Base-by-base conservation (phyloP, 2,888 invertebrate genomes). In the Dendrolimus houi region DNA sequence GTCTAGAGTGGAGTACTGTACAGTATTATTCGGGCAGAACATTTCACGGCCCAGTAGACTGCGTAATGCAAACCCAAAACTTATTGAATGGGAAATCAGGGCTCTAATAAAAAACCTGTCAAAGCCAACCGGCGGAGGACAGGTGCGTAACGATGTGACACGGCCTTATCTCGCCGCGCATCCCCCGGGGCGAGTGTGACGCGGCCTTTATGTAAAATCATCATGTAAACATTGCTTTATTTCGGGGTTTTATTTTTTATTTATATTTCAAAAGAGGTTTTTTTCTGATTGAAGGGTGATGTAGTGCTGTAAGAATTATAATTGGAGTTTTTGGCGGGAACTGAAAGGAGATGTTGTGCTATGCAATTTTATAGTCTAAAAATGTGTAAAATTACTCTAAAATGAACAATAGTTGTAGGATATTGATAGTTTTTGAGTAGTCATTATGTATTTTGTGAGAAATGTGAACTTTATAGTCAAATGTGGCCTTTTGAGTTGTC, bases 41-140 rank as follows among this genome's bases (percentile, higher is more conserved):
- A 86, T 86, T 85, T 82, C 81, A 82, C 83, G 81, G 80, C 64
- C 71, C 84, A 81, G 78, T 75, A 70, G 71, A 71, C 81, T 70
- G 72, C 68, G 80, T 84, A 84, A 85, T 81, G 77, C 72, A 79
- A 78, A 75, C 75, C 81, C 77, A 65, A 77, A 86, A 85, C 80
- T 87, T 85, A 83, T 84, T 84, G 81, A 86, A 85, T 83, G 77
- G 85, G 79, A 77, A 80, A 81, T 76, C 75, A 77, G 78, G 81
- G 75, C 82, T 83, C 85, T 84, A 86, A 87, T 87, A 86, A 85
- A 85, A 83, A 79, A 83, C 68, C 83, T 87, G 87, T 87, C 87
- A 86, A 79, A 78, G 76, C 77, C 86, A 85, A 78, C 65, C 72
- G 69, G 69, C 71, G 69, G 59, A 65, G 71, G 83, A 80, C 83